These are phyloP conservation scores for Hesperophylax magnus DNA, from an alignment of 1,140 invertebrate genomes.

Conservation along the genomic window DNA sequence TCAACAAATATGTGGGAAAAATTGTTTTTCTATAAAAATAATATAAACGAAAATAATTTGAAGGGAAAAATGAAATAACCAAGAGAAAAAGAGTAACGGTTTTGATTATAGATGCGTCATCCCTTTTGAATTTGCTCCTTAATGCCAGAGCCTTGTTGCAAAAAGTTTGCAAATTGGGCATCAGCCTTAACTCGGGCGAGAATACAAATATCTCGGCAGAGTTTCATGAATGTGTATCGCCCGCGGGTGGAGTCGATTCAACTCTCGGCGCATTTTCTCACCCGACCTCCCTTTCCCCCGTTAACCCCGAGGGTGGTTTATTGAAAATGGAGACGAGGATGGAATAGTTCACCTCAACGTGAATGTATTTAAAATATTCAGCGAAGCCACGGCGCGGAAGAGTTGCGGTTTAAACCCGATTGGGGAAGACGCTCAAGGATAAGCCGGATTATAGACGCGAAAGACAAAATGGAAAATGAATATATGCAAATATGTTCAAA, in stretches of 20 bases:
- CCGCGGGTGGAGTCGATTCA: slow-evolving; percentile 2
- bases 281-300: not conserved
- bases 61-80: no score
- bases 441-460: slow-evolving; percentile 5
- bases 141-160: not conserved
- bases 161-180: slow-evolving; percentile 23
- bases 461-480: not conserved
- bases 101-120: no score
- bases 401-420: slow-evolving; percentile 33
- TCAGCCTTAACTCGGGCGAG: not conserved
- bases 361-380: slow-evolving; percentile 38
- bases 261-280: slow-evolving; percentile 8
- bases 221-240: slow-evolving; percentile 16
- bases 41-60: no score
- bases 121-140: not conserved
- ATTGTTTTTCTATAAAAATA: no score
- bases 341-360: slow-evolving; percentile 25
- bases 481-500: not conserved
- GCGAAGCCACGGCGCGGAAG: not conserved
- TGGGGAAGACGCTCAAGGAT: slow-evolving; percentile 13
- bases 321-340: slow-evolving; percentile 26
- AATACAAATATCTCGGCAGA: slow-evolving; percentile 14
- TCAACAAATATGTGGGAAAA: no score
- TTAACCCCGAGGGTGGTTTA: not conserved
- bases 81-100: no score